A percentile compares a stretch with the other conserved stretches of the same genome.
phyloP scores from a whole-genome alignment of 2,797 vertebrate genomes.

The Leptodactylus fallax region DNA sequence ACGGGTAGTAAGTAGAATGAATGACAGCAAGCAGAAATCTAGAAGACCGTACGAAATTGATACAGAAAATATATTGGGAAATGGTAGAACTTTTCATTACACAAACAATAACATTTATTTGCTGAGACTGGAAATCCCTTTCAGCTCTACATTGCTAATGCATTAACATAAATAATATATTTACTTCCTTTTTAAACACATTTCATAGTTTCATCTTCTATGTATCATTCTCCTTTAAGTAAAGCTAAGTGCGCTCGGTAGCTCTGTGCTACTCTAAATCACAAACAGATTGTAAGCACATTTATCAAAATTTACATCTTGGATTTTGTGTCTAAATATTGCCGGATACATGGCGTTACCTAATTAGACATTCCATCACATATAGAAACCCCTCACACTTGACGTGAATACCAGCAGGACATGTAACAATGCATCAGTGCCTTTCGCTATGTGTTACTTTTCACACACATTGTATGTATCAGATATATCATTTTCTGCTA shows the following conservation, averaged over 20 bases:
- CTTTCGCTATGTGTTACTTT: slow-evolving; percentile 25
- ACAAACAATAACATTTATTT: no score
- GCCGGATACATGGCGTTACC: slow-evolving; percentile 13
- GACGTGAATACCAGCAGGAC: slow-evolving; percentile 28
- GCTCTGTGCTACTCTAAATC: not conserved
- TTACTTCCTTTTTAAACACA: no score
- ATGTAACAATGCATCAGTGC: slow-evolving; percentile 32
- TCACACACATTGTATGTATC: not conserved
- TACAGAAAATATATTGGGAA: no score
- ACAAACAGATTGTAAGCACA: slow-evolving; percentile 7
- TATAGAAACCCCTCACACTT: slow-evolving; percentile 3
- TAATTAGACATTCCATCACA: slow-evolving; percentile 36
- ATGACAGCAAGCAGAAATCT: no score
- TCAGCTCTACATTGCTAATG: no score
- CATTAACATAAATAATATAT: no score
- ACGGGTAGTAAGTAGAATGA: no score
- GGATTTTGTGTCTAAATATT: slow-evolving; percentile 23
- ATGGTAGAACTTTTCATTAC: no score
- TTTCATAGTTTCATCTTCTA: not conserved
- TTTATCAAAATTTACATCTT: slow-evolving; percentile 32
- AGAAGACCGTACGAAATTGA: no score
- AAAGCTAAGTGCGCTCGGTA: not conserved
- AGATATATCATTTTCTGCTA: not conserved
- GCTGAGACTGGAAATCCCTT: no score
- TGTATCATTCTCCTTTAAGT: not conserved